phyloP scores from a whole-genome alignment of 2,888 invertebrate genomes.

The Cephus rjabovi region DNA sequence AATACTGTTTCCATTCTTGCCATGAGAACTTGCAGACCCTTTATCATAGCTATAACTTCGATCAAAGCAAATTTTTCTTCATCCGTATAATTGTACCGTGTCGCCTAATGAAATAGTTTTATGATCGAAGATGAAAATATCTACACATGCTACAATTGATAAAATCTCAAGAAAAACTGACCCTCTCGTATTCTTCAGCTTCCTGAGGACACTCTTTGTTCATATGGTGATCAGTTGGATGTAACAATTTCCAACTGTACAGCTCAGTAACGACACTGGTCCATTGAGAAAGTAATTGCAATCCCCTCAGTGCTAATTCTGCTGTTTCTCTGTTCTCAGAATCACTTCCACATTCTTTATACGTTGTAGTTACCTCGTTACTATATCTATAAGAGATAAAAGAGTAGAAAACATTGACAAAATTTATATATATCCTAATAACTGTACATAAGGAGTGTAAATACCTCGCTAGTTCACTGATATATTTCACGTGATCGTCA shows the following conservation, averaged over 20 bases:
- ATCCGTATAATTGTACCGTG: slow-evolving; percentile 96
- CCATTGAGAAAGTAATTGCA: slow-evolving; percentile 96
- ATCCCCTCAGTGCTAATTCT: slow-evolving; percentile 90
- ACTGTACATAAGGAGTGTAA: neutral
- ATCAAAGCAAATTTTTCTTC: slow-evolving; percentile 98
- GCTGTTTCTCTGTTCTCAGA: slow-evolving; percentile 91
- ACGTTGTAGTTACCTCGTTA: slow-evolving; percentile 86
- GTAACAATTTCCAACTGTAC: slow-evolving; percentile 97
- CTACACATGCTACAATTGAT: slow-evolving; percentile 5
- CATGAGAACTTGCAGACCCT: slow-evolving; percentile 96
- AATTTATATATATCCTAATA: neutral
- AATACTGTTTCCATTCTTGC: slow-evolving; percentile 98
- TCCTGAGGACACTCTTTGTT: slow-evolving; percentile 95
- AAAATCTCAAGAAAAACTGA: slow-evolving; percentile 56
- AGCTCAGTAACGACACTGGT: slow-evolving; percentile 96
- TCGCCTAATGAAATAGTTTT: slow-evolving; percentile 74
- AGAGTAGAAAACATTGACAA: neutral
- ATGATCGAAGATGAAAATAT: slow-evolving; percentile 2
- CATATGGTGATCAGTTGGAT: slow-evolving; percentile 97
- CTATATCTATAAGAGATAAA: slow-evolving; percentile 49
- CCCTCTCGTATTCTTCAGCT: slow-evolving; percentile 98
- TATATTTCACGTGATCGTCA: slow-evolving; percentile 97
- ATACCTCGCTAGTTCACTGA: slow-evolving; percentile 88
- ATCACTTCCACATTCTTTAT: slow-evolving; percentile 93
- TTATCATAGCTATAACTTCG: slow-evolving; percentile 99